A percentile compares a stretch with the other conserved stretches of the same genome.
These are phyloP conservation scores for Chromis chromis DNA, from an alignment of 2,797 vertebrate species.

Conservation along the genomic window DNA sequence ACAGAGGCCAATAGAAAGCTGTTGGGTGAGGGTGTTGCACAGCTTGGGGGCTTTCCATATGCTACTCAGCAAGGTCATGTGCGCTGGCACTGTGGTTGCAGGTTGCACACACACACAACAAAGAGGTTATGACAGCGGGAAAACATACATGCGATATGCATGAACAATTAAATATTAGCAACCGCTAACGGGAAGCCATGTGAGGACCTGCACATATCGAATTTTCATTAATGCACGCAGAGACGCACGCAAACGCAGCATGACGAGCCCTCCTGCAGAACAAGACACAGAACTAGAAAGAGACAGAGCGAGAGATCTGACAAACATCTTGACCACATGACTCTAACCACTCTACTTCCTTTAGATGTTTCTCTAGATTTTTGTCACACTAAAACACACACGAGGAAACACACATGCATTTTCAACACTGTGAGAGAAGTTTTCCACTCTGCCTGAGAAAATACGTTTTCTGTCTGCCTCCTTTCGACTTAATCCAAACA, in stretches of 20 bases:
- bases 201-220: background rate
- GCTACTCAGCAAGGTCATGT: constrained; percentile 81
- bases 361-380: constrained; percentile 80
- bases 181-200: background rate
- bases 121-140: constrained; percentile 18
- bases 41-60: constrained; percentile 84
- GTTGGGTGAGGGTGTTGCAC: constrained; percentile 51
- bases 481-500: constrained; percentile 28
- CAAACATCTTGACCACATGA: constrained; percentile 83
- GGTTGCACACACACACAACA: constrained; percentile 40
- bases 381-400: constrained; percentile 58
- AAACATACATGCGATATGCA: constrained; percentile 22
- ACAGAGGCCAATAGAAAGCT: constrained; percentile 52
- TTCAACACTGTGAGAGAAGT: constrained; percentile 29
- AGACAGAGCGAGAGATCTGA: constrained; percentile 71
- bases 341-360: constrained; percentile 82
- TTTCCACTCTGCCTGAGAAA: constrained; percentile 47
- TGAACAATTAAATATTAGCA: constrained; percentile 18
- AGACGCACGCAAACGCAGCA: constrained; percentile 1
- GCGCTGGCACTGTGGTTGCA: constrained; percentile 76
- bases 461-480: constrained; percentile 12
- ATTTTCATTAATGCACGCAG: background rate
- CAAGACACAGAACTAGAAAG: constrained; percentile 60
- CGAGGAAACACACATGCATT: constrained; percentile 41
- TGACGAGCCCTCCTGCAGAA: constrained; percentile 42